Base-by-base conservation (phyloP, 2,797 vertebrate species). In the Huso huso region DNA sequence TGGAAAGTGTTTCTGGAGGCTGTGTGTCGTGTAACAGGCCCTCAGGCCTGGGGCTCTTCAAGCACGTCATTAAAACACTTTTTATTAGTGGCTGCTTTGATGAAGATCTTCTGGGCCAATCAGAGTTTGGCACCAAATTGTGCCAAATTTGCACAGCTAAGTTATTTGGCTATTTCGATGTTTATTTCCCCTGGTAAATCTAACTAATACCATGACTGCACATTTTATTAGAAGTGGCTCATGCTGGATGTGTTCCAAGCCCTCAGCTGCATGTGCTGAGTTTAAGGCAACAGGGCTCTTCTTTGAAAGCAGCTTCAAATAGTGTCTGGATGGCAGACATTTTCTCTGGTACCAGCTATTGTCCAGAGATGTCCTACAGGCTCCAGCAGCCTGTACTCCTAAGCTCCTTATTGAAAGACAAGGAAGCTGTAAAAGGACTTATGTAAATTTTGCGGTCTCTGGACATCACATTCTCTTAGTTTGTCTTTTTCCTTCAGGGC, bases 311-410 rank as follows among this genome's bases (percentile, higher is more conserved):
- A 70, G 6, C 75, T 37, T 71, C 64, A 23, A 72, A 71, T 75
- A 78, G 77, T 72, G 79, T 70, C 71, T 52, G 67, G 76, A 77
- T 67, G 80, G 75, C 76, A 83, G 83, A 84, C 81, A 74, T 91
- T 93, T 89, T 81, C 79, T 87, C 88, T 90, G 87, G 86, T 87
- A 76, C 73, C 71, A 72, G 81, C 82, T 71, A 71, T 84, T 89
- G 85, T 86, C 82, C 72, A 74, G 85, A 83, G 87, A 87, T 80
- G 87, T 80, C 76, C 81, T 6, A 6, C 74, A 76, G 81, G 71
- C 74, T 1, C 2, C 79, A 77, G 75, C 77, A 37, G 37, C 5
- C 37, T 37, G 67, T 68, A 72, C 68, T 37, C 37, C 37, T 37
- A 37, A 37, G 37, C 37, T 37, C 37, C 82, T 82, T 10, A 72